Evolutionary conservation across 2,113 vertebrate genomes (phyloP).

Genomic region (Megaceryle torquata): DNA sequence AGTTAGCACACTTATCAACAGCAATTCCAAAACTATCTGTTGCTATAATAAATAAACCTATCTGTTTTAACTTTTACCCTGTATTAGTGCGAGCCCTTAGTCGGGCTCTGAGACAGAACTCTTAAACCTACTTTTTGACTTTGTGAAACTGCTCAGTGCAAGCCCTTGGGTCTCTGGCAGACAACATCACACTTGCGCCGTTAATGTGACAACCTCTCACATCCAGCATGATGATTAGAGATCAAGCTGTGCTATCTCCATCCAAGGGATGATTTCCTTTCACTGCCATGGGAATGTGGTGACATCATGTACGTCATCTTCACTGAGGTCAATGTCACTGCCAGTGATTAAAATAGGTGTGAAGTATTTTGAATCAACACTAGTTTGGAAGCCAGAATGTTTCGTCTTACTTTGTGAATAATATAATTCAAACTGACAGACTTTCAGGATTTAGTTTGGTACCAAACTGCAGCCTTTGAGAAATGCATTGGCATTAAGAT

Average conservation of each 20-base stretch:
- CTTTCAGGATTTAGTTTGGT: slow-evolving; percentile 32
- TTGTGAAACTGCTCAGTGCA: no score
- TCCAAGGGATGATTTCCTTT: neutral
- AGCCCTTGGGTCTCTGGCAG: no score
- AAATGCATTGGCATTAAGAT: slow-evolving; percentile 54
- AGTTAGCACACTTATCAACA: no score
- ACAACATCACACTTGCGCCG: no score
- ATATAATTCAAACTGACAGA: slow-evolving; percentile 39
- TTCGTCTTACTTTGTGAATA: slow-evolving; percentile 4
- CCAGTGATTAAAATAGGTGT: neutral
- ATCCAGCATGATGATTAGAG: neutral
- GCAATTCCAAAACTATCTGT: no score
- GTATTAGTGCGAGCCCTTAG: no score
- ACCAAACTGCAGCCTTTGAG: slow-evolving; percentile 6
- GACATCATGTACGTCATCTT: neutral
- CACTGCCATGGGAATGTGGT: neutral
- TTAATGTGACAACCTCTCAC: neutral
- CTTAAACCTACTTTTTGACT: no score
- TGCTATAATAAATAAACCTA: no score
- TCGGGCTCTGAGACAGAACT: no score
- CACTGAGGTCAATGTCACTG: neutral
- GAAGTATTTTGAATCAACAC: neutral
- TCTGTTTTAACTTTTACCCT: no score
- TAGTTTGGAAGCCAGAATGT: slow-evolving; percentile 20
- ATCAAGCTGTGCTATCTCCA: neutral